Evolutionary conservation across 2,113 vertebrate genomes (phyloP).

Genomic region (Macrotis lagotis): DNA sequence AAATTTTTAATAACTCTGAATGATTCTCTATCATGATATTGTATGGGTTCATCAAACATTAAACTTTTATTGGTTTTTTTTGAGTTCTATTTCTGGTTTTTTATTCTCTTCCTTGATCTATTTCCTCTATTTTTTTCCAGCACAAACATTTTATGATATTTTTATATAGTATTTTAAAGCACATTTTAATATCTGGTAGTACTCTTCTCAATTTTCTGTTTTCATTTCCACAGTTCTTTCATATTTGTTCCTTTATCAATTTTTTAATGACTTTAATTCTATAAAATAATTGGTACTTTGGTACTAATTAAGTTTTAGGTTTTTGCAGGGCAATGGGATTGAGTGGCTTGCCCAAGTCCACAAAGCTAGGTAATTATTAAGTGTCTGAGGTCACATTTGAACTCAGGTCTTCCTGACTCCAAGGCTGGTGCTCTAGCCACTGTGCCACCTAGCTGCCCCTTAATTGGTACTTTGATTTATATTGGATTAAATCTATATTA

Average conservation of each 20-base stretch:
- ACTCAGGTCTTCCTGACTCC: no score
- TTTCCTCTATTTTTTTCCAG: not conserved
- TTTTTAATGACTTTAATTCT: not conserved
- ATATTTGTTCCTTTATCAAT: not conserved
- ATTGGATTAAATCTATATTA: not conserved
- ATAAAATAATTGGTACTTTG: not conserved
- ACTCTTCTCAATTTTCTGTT: not conserved
- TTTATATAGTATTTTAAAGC: not conserved
- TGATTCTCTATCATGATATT: not conserved
- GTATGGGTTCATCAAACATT: not conserved
- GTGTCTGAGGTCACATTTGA: no score
- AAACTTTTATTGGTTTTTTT: not conserved
- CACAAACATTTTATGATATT: not conserved
- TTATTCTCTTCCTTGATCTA: not conserved
- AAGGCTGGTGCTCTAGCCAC: no score
- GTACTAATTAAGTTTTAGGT: no score
- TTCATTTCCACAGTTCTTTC: not conserved
- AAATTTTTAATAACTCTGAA: not conserved
- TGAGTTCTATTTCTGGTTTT: slow-evolving; percentile 1
- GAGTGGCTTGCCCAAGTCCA: no score
- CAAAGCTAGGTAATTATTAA: no score
- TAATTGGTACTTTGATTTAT: not conserved
- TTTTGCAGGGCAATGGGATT: no score
- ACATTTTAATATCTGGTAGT: not conserved
- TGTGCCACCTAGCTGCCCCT: no score